Evolutionary conservation across 2,797 vertebrate genomes (phyloP).

Genomic region (Epinephelus coioides): DNA sequence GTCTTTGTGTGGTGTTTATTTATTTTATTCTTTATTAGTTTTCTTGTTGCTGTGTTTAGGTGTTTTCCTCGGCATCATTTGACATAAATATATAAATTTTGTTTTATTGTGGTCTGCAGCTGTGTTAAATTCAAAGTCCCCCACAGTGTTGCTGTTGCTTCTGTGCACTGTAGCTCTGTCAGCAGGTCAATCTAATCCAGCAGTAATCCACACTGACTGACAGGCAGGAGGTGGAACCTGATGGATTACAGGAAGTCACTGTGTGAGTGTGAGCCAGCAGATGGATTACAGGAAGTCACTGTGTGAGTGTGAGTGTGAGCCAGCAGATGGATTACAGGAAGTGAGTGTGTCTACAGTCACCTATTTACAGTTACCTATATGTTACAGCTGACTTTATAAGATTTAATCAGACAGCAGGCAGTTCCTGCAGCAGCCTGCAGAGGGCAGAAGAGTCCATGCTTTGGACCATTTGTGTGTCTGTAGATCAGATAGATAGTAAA

Average conservation of each 20-base stretch:
- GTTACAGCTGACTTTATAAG: not conserved
- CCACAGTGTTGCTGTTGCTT: not conserved
- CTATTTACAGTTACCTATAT: too few relatives aligned
- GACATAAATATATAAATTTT: not conserved
- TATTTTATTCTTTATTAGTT: not conserved
- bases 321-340: not conserved
- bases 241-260: constrained; percentile 11
- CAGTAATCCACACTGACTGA: constrained; percentile 38
- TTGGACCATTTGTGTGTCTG: not conserved
- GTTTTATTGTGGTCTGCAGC: not conserved
- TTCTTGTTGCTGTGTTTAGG: too few relatives aligned
- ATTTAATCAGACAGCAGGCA: not conserved
- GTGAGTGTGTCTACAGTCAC: too few relatives aligned
- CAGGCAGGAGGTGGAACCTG: not conserved
- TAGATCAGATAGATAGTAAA: too few relatives aligned
- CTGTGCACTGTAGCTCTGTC: constrained; percentile 10
- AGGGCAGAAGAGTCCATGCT: constrained; percentile 12
- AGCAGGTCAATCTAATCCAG: constrained; percentile 41
- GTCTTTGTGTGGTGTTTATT: not conserved
- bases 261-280: not conserved
- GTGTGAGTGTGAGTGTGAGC: not conserved
- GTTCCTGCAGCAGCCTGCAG: constrained; percentile 37
- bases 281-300: not conserved
- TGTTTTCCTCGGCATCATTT: too few relatives aligned
- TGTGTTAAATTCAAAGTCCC: not conserved